These are phyloP conservation scores for Chrysolina americana DNA, from an alignment of 2,888 invertebrate genomes.

Conservation along the genomic window DNA sequence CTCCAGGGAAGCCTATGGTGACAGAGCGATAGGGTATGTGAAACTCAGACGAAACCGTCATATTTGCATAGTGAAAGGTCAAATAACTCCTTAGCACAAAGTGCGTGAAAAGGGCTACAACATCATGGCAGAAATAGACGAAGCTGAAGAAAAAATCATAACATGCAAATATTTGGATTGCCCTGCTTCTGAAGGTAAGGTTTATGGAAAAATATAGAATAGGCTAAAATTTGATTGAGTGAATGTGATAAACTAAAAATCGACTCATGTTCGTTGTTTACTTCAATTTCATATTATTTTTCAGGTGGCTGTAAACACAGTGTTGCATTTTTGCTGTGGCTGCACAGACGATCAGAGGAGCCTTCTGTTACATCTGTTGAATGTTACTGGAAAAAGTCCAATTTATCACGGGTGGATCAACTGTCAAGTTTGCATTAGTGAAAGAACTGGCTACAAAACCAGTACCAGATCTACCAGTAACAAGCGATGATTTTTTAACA, in stretches of 20 bases:
- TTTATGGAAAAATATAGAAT: not conserved
- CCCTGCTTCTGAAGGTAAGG: not conserved
- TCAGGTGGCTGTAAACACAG: conserved; percentile 19
- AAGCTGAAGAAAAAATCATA: no score
- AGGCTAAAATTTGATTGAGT: not conserved
- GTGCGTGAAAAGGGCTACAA: no score
- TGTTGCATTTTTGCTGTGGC: no score
- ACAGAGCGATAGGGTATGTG: conserved; percentile 3
- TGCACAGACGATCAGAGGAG: no score
- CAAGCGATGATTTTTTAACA: conserved; percentile 1
- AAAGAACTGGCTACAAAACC: conserved; percentile 3
- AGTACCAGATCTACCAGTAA: not conserved
- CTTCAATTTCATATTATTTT: not conserved
- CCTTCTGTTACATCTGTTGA: not conserved
- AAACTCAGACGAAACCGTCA: not conserved
- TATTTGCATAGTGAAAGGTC: not conserved
- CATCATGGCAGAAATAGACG: no score
- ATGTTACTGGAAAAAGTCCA: conserved; percentile 21
- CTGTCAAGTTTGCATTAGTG: no score
- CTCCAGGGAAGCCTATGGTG: not conserved
- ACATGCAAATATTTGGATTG: not conserved
- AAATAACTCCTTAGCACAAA: not conserved
- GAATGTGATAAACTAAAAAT: not conserved
- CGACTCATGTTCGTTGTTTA: not conserved
- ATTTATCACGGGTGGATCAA: conserved; percentile 6